Evolutionary conservation across 2,113 vertebrate genomes (phyloP).

Genomic region (Vombatus ursinus): DNA sequence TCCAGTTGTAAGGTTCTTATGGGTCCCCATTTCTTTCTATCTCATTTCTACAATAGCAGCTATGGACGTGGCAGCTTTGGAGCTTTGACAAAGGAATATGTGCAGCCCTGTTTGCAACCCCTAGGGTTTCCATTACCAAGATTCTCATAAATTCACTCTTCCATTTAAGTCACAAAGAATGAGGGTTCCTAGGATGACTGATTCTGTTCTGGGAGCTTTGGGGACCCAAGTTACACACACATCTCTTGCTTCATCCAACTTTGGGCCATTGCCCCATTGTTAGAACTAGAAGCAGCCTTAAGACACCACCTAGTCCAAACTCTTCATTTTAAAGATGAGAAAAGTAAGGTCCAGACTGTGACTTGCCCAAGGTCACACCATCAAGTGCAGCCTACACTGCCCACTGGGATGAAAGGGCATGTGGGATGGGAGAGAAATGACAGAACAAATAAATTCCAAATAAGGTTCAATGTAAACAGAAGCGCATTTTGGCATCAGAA

Average conservation of each 20-base stretch:
- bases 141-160: not conserved
- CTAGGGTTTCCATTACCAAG: not conserved
- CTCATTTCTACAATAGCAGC: not conserved
- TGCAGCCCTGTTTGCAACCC: not conserved
- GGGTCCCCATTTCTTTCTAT: not conserved
- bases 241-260: not conserved
- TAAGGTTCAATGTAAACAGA: not conserved
- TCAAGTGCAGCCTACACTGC: not conserved
- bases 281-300: not conserved
- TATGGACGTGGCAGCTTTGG: not conserved
- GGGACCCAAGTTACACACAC: not conserved
- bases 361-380: not conserved
- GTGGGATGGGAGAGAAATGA: not conserved
- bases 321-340: not conserved
- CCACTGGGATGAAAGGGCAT: not conserved
- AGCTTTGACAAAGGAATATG: not conserved
- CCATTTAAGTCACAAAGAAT: not conserved
- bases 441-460: not conserved
- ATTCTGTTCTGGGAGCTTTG: not conserved
- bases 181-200: not conserved
- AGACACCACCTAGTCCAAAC: not conserved
- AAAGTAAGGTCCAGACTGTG: conserved; percentile 17
- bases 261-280: not conserved
- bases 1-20: not conserved
- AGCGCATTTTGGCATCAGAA: not conserved